Evolutionary conservation across 2,113 vertebrate genomes (phyloP).

Genomic region (Deroptyus accipitrinus): DNA sequence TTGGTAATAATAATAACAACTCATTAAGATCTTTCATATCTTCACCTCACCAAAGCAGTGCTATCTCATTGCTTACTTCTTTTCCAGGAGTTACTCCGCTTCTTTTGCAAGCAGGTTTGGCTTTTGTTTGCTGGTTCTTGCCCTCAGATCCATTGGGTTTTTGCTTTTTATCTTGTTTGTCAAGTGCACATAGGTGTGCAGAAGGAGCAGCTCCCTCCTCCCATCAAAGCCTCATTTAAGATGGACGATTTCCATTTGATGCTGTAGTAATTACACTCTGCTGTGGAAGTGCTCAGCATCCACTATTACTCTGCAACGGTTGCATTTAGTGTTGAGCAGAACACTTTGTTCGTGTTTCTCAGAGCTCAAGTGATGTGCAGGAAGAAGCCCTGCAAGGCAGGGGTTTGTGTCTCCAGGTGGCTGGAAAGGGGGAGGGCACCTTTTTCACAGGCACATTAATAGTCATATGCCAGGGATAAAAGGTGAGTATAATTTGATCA

Average conservation of each 20-base stretch:
- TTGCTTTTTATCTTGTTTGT: constrained; percentile 65
- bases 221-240: constrained; percentile 6
- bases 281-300: constrained; percentile 45
- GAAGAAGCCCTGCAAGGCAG: constrained; percentile 57
- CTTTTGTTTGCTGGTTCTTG: constrained; percentile 69
- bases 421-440: constrained; percentile 46
- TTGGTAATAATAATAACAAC: background rate
- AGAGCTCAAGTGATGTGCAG: constrained; percentile 48
- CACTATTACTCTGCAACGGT: constrained; percentile 59
- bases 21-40: background rate
- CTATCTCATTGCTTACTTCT: background rate
- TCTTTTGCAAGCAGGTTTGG: constrained; percentile 33
- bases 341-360: constrained; percentile 38
- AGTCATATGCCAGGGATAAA: constrained; percentile 79
- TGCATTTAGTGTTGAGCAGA: constrained; percentile 21
- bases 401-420: constrained; percentile 28
- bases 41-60: background rate
- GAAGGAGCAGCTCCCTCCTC: constrained; percentile 16
- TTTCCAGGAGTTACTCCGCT: background rate
- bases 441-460: constrained; percentile 74
- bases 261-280: constrained; percentile 48
- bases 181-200: background rate
- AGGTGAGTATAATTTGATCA: constrained; percentile 80
- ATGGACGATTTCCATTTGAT: constrained; percentile 53
- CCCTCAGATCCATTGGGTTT: constrained; percentile 56